These are phyloP conservation scores for Diplosoma virens DNA, from an alignment of 23 tunicate genomes.

Conservation along the genomic window DNA sequence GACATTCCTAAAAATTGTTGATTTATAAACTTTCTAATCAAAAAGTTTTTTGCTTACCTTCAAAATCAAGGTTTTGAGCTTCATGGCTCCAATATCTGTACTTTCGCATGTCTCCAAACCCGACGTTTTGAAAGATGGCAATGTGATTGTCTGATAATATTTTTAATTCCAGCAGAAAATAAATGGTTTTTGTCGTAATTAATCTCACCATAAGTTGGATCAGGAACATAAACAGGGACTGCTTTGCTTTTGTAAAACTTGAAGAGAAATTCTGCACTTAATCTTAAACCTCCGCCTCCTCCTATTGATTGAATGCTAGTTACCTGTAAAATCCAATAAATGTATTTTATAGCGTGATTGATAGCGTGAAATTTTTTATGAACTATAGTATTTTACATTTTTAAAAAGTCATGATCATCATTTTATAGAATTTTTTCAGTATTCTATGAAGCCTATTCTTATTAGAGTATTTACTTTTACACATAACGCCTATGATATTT, in stretches of 20 bases:
- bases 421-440: no score
- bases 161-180: no score
- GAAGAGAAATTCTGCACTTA: slow-evolving; percentile 80
- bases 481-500: no score
- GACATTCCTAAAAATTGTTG: slow-evolving; percentile 22
- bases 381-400: no score
- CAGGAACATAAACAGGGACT: slow-evolving; percentile 67
- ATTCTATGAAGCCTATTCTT: no score
- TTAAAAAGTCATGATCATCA: no score
- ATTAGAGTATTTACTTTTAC: no score
- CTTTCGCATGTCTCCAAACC: slow-evolving; percentile 52
- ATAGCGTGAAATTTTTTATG: no score
- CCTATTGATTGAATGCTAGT: slow-evolving; percentile 75
- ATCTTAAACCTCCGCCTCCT: slow-evolving; percentile 84
- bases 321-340: no score
- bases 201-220: slow-evolving; percentile 85
- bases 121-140: slow-evolving; percentile 61
- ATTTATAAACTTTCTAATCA: no score
- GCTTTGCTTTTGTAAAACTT: slow-evolving; percentile 58
- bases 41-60: no score
- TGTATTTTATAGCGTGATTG: no score
- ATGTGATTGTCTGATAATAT: slow-evolving; percentile 54
- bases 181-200: background rate
- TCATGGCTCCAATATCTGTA: slow-evolving; percentile 72
- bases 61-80: slow-evolving; percentile 34